Evolutionary conservation across 1,140 invertebrate species (phyloP).

Genomic region (Mamestra configurata): DNA sequence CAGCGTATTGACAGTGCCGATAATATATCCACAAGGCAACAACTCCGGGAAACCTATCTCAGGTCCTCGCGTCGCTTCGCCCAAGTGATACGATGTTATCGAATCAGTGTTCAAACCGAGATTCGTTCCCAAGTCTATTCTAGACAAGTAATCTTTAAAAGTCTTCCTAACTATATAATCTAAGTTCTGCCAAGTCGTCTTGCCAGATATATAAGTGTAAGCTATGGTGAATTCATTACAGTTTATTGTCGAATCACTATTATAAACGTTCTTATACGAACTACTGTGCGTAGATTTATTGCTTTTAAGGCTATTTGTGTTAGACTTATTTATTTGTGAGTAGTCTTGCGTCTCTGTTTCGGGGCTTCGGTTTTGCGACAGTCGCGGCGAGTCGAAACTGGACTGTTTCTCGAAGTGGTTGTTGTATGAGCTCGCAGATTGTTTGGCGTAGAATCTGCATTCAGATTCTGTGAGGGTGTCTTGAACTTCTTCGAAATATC

Average conservation of each 20-base stretch:
- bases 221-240: slow-evolving; percentile 93
- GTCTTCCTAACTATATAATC: slow-evolving; percentile 96
- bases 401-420: slow-evolving; percentile 88
- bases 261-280: slow-evolving; percentile 86
- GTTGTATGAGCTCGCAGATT: slow-evolving; percentile 79
- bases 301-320: slow-evolving; percentile 87
- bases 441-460: slow-evolving; percentile 86
- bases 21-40: slow-evolving; percentile 97
- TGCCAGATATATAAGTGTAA: slow-evolving; percentile 95
- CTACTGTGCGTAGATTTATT: slow-evolving; percentile 89
- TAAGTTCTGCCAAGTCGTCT: slow-evolving; percentile 98
- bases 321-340: slow-evolving; percentile 84
- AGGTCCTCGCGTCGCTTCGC: slow-evolving; percentile 93
- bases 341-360: slow-evolving; percentile 85
- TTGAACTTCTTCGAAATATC: slow-evolving; percentile 90
- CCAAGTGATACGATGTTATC: slow-evolving; percentile 97
- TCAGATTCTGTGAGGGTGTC: slow-evolving; percentile 89
- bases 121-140: slow-evolving; percentile 97
- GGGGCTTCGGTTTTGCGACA: slow-evolving; percentile 86
- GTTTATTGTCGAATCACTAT: slow-evolving; percentile 88
- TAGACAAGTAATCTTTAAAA: slow-evolving; percentile 98
- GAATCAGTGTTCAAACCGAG: slow-evolving; percentile 96
- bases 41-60: slow-evolving; percentile 94
- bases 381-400: slow-evolving; percentile 86
- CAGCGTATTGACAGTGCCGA: slow-evolving; percentile 94